Conservation (phyloP, 2,797 vertebrate species). For the Enoplosus armatus region DNA sequence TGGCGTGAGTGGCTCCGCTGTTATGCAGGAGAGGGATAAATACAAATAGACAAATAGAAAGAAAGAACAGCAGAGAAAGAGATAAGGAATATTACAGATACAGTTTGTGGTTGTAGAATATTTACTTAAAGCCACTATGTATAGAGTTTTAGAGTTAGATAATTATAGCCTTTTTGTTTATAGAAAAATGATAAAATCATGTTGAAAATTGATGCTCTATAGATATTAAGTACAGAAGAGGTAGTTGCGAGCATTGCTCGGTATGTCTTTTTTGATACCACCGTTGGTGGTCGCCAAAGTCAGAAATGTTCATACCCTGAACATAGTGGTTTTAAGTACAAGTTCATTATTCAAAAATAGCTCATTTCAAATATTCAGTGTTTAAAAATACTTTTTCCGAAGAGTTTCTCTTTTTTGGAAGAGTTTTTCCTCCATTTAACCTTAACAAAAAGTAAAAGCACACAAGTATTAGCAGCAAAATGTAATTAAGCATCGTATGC, state of each 20-base stretch:
- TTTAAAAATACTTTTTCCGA: not conserved
- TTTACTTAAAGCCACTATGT: not conserved
- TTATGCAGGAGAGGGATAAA: conserved; percentile 30
- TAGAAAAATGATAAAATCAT: not conserved
- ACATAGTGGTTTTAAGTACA: not conserved
- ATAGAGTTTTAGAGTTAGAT: not conserved
- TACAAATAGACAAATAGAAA: not conserved
- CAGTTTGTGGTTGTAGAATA: not conserved
- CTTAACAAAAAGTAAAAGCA: not conserved
- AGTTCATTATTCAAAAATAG: not conserved
- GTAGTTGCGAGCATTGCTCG: not conserved
- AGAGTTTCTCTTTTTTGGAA: too few species aligned
- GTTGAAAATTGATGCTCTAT: not conserved
- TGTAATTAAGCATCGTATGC: not conserved
- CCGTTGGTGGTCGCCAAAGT: not conserved
- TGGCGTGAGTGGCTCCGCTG: conserved; percentile 87
- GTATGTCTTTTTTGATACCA: not conserved
- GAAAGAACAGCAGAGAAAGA: conserved; percentile 12
- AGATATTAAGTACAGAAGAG: not conserved
- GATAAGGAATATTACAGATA: not conserved
- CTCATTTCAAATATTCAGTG: not conserved
- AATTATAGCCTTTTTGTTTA: not conserved
- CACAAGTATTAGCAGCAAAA: not conserved
- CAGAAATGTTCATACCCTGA: not conserved
- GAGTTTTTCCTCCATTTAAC: too few species aligned